phyloP scores from a whole-genome alignment of 1,140 invertebrate genomes.

The Brachionus paranguensis region DNA sequence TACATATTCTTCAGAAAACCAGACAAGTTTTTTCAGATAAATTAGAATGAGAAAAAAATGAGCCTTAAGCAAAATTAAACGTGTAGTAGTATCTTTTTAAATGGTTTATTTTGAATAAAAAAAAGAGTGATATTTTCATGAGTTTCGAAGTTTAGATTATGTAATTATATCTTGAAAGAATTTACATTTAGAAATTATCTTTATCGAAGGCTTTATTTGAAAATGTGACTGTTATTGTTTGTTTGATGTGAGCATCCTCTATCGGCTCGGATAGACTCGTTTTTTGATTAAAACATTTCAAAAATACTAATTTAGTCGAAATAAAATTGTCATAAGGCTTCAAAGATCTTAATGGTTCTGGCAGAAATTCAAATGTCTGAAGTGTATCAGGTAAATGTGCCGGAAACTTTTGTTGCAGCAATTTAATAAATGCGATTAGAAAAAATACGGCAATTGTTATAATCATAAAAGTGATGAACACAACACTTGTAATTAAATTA shows the following conservation, averaged over 20 bases:
- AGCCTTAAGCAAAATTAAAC: neutral
- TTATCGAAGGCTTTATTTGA: constrained; percentile 13
- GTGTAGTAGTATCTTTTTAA: neutral
- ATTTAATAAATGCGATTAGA: neutral
- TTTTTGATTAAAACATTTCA: neutral
- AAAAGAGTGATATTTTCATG: constrained; percentile 25
- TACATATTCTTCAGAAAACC: neutral
- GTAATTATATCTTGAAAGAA: neutral
- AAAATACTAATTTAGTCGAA: neutral
- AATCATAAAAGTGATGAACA: neutral
- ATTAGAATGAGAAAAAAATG: neutral
- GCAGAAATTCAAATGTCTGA: constrained; percentile 1
- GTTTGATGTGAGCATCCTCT: neutral
- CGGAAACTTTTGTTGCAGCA: neutral
- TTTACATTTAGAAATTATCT: neutral
- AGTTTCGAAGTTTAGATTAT: neutral
- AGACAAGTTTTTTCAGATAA: neutral
- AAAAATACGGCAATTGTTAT: neutral
- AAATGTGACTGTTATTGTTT: neutral
- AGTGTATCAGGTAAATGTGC: neutral
- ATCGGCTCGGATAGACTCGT: neutral
- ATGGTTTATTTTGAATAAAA: neutral
- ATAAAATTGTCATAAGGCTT: constrained; percentile 28
- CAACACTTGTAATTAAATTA: neutral
- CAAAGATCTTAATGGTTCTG: neutral